phyloP scores from a whole-genome alignment of 2,888 invertebrate species.

The Caenorhabditis auriculariae region DNA sequence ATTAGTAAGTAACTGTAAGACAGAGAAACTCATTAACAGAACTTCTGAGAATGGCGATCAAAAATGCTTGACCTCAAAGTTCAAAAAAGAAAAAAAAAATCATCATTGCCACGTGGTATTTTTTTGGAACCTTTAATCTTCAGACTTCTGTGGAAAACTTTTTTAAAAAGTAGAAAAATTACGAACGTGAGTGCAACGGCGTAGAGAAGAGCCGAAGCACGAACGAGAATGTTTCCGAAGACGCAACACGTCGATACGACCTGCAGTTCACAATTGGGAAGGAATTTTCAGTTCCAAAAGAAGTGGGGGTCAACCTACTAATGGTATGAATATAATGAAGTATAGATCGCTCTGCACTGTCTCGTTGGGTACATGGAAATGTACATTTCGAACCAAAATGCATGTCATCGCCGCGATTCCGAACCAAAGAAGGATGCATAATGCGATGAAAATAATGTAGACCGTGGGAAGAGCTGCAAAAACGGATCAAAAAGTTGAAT shows the following conservation, averaged over 20 bases:
- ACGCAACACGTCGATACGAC: constrained; percentile 11
- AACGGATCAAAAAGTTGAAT: too few species aligned
- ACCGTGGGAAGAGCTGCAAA: constrained; percentile 15
- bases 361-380: constrained; percentile 13
- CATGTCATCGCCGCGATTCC: constrained; percentile 9
- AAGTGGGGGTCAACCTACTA: constrained; percentile 6
- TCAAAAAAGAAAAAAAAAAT: not conserved
- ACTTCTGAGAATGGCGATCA: not conserved
- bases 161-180: not conserved
- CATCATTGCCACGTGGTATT: not conserved
- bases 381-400: constrained; percentile 11
- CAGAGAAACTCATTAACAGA: not conserved
- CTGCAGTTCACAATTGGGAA: constrained; percentile 2
- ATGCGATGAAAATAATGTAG: constrained; percentile 18
- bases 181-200: constrained; percentile 14
- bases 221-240: constrained; percentile 11
- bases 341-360: constrained; percentile 14
- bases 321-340: constrained; percentile 17
- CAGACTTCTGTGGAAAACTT: not conserved
- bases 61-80: not conserved
- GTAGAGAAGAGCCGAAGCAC: constrained; percentile 14
- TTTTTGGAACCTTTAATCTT: too few species aligned
- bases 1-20: constrained; percentile 15
- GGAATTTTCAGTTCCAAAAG: not conserved
- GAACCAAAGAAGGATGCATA: constrained; percentile 8